phyloP scores from a whole-genome alignment of 2,797 vertebrate genomes.

The Natrix natrix region DNA sequence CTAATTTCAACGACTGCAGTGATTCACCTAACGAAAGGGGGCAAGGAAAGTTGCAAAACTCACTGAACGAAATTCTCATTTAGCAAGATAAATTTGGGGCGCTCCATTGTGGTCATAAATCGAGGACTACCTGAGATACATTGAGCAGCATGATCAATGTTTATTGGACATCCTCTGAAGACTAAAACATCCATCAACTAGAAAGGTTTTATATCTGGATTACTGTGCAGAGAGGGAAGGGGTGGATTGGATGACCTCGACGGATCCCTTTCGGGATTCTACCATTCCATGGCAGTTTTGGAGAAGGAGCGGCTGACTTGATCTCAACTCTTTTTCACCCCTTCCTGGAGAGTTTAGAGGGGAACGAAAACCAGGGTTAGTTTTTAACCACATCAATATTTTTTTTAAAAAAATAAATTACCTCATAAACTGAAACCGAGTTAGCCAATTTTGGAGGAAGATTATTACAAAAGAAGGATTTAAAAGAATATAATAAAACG shows the following conservation, averaged over 20 bases:
- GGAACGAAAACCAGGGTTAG: too few relatives aligned
- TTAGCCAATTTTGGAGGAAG: not conserved
- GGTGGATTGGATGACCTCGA: not conserved
- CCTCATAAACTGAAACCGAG: not conserved
- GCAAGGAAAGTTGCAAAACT: not conserved
- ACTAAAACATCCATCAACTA: not conserved
- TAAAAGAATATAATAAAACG: too few relatives aligned
- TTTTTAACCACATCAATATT: not conserved
- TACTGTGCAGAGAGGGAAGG: not conserved
- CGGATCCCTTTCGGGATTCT: not conserved
- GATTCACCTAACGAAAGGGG: not conserved
- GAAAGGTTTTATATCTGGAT: not conserved
- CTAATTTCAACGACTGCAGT: not conserved
- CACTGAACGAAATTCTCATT: not conserved
- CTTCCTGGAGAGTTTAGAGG: too few relatives aligned
- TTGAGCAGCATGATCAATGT: not conserved
- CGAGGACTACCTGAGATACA: not conserved
- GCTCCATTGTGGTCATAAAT: not conserved
- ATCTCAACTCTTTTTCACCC: too few relatives aligned
- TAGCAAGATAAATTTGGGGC: not conserved
- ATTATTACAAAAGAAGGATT: not conserved
- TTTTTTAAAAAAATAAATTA: not conserved
- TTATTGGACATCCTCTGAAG: not conserved
- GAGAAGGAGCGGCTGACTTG: too few relatives aligned
- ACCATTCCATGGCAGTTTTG: not conserved